These are phyloP conservation scores for Zapus hudsonius DNA, from an alignment of 2,113 vertebrate genomes.

Conservation along the genomic window DNA sequence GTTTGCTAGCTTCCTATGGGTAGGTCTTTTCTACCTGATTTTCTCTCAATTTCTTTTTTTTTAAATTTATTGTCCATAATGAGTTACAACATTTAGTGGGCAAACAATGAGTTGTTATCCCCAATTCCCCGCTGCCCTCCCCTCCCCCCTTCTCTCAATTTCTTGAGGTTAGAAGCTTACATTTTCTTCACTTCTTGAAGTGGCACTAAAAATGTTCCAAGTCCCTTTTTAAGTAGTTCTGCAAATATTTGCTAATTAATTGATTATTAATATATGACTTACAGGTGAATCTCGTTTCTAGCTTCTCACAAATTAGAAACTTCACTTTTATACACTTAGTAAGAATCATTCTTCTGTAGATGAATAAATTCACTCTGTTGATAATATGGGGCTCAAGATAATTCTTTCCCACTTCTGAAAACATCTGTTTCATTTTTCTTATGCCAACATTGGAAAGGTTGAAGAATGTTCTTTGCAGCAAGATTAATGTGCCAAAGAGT, in stretches of 20 bases:
- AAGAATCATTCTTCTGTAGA: conserved; percentile 33
- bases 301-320: neutral
- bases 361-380: conserved; percentile 28
- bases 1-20: conserved; percentile 10
- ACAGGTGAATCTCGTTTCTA: neutral
- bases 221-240: conserved; percentile 29
- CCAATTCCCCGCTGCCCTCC: too few relatives aligned
- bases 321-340: conserved; percentile 30
- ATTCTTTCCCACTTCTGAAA: conserved; percentile 60
- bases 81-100: too few relatives aligned
- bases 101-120: too few relatives aligned
- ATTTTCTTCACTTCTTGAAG: neutral
- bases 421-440: conserved; percentile 55
- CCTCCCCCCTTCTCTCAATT: too few relatives aligned
- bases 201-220: conserved; percentile 12
- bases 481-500: conserved; percentile 56
- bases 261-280: conserved; percentile 15
- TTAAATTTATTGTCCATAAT: too few relatives aligned
- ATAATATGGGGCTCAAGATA: neutral
- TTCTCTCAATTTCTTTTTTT: too few relatives aligned
- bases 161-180: neutral
- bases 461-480: conserved; percentile 21
- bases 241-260: conserved; percentile 52
- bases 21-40: neutral
- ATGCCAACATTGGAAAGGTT: conserved; percentile 39